Base-by-base conservation (phyloP, 2,888 invertebrate genomes). In the Muscina levida region DNA sequence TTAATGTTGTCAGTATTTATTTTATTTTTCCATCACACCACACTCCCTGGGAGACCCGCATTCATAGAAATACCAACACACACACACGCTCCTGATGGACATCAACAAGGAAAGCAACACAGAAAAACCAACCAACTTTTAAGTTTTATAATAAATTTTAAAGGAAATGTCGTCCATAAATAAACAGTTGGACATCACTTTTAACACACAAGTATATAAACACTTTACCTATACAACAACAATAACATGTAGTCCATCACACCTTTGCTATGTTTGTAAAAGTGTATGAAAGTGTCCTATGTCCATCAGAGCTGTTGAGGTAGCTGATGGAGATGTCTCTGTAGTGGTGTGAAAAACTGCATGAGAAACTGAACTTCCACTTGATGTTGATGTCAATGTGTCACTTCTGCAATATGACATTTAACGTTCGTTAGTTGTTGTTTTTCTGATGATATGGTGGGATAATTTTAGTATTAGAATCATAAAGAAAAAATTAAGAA, bases 1-100 rank as follows among this genome's bases (percentile, higher is more conserved):
- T 89, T 89, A 88, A 88, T 87, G 87, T 87, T 89, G 90, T 88
- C 90, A 89, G 87, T 89, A 87, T 88, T 87, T 88, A 87, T 88
- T 88, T 87, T 86, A 87, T 87, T 88, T 88, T 88, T 87, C 87
- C 86, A 88, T 86, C 87, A 87, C 66, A 68, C 72, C 17, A 17
- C 51, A 62, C 53, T 31, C 31, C 8, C 31, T 31, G 4, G 8
- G 4, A 5, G 31, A 31, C 31, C 31, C 8, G 31, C 31, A 31
- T 8, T n/a, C n/a, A n/a, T n/a, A n/a, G n/a, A n/a, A n/a, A 31
- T 10, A 31, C 31, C 8, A 1, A 59, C 67, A 13, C 46, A 46
- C 17, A 31, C 15, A 51, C 15, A 42, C 24, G 5, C 24, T 22
- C 22, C 31, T 31, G 8, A 31, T 5, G 31, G 31, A 59, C 37